A percentile compares a stretch with the other conserved stretches of the same genome.
These are phyloP conservation scores for Leistus spinibarbis DNA, from an alignment of 2,888 invertebrate species.

Conservation along the genomic window DNA sequence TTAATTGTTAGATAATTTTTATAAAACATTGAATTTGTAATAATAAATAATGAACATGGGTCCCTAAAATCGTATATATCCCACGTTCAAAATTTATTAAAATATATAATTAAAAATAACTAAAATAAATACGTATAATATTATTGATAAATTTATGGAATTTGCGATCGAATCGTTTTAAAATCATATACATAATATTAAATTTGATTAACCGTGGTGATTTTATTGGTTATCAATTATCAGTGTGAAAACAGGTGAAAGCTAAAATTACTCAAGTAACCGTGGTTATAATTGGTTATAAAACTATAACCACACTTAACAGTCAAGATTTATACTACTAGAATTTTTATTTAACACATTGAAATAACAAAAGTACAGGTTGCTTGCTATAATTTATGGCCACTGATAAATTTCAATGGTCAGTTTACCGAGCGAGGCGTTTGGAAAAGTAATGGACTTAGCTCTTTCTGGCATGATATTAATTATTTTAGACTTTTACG, in stretches of 20 bases:
- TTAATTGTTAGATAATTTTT: too few relatives aligned
- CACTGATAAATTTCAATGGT: neutral
- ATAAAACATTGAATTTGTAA: neutral
- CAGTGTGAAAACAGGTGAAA: neutral
- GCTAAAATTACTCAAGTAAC: neutral
- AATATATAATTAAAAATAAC: too few relatives aligned
- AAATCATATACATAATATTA: neutral
- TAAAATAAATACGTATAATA: too few relatives aligned
- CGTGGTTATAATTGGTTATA: neutral
- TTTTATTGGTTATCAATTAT: neutral
- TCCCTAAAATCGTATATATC: conserved; percentile 7
- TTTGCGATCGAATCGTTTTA: neutral
- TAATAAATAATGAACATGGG: conserved; percentile 16
- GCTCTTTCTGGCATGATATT: neutral
- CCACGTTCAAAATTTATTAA: conserved; percentile 34
- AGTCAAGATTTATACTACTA: neutral
- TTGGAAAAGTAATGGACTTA: neutral
- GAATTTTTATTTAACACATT: neutral
- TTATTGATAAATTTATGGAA: neutral
- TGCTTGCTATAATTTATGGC: neutral
- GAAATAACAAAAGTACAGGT: neutral
- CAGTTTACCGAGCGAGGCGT: neutral
- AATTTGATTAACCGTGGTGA: neutral
- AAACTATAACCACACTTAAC: neutral
- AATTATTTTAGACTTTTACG: neutral